phyloP scores from a whole-genome alignment of 2,113 vertebrate genomes.

The Myodes glareolus region DNA sequence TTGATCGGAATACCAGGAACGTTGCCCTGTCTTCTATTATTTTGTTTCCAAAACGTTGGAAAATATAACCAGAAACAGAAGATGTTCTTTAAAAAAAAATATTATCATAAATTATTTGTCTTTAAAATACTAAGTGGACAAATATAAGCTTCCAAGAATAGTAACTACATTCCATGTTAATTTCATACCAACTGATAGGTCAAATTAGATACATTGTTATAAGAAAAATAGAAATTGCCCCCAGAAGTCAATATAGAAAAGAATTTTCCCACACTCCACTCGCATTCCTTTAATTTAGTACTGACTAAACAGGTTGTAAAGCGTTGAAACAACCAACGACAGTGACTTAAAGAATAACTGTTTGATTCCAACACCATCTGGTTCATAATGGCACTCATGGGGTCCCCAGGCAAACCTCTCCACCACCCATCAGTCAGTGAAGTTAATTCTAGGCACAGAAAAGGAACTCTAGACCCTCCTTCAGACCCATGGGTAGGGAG shows the following conservation, averaged over 20 bases:
- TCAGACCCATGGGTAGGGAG: neutral
- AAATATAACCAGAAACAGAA: neutral
- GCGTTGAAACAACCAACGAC: neutral
- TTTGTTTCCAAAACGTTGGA: neutral
- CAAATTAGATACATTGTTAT: neutral
- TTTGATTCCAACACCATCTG: neutral
- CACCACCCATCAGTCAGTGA: neutral
- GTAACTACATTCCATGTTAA: neutral
- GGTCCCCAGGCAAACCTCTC: neutral
- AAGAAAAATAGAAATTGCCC: neutral
- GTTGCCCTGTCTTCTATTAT: neutral
- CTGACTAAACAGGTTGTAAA: neutral
- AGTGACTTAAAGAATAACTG: neutral
- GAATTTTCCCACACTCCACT: neutral
- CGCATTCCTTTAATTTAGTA: neutral
- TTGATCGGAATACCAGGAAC: neutral
- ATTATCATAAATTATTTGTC: neutral
- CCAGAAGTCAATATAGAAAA: neutral
- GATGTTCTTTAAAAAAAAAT: neutral
- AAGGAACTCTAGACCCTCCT: neutral
- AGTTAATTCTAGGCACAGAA: neutral
- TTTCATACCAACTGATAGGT: neutral
- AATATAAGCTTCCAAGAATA: neutral
- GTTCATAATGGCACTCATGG: fast-evolving
- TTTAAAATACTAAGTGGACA: neutral